Evolutionary conservation across 1,140 invertebrate species (phyloP), one percentile per base, ranked within the genome.

Genomic region (Tribolium madens): DNA sequence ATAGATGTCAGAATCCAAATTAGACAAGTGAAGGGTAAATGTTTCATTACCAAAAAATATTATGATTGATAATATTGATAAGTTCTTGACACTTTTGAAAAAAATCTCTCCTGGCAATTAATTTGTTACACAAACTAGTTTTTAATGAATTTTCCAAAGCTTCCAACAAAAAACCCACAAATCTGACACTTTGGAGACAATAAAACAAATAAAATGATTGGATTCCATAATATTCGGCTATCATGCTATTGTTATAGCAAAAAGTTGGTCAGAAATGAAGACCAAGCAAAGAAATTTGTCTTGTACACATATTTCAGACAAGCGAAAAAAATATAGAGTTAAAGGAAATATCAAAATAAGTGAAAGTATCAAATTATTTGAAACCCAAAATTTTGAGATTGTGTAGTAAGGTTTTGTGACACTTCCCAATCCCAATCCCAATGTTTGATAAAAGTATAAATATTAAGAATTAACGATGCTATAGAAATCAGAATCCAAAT

Each of bases 171-270:
- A 64, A 10, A 1, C 57, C 57, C 0, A 33, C 17, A 33, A 64
- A 33, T n/a, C 13, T 64, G 6, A 64, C 31, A 31, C 14, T 64
- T 33, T 64, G 57, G 0, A 13, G 7, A 10, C 6, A n/a, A 3
- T 64, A 9, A 33, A 64, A 33, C 21, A 64, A 31, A 31, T 26
- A 21, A 64, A 33, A 64, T 12, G 57, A 31, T 13, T 64, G 57
- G 0, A 33, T 13, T 2, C 9, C n/a, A 9, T 33, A 64, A 14
- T n/a, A 64, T 4, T 13, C 9, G 6, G 31, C 7, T 13, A 33
- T 31, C 5, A 64, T 31, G 12, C 21, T n/a, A n/a, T 33, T n/a
- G 57, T 33, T 3, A 31, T 4, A 4, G 7, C 12, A 33, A 64
- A 64, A n/a, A 64, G 9, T 31, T 64, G 9, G 5, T 64, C 57